These are phyloP conservation scores for Hippopotamyrus pictus DNA, from an alignment of 2,797 vertebrate species.

Conservation along the genomic window DNA sequence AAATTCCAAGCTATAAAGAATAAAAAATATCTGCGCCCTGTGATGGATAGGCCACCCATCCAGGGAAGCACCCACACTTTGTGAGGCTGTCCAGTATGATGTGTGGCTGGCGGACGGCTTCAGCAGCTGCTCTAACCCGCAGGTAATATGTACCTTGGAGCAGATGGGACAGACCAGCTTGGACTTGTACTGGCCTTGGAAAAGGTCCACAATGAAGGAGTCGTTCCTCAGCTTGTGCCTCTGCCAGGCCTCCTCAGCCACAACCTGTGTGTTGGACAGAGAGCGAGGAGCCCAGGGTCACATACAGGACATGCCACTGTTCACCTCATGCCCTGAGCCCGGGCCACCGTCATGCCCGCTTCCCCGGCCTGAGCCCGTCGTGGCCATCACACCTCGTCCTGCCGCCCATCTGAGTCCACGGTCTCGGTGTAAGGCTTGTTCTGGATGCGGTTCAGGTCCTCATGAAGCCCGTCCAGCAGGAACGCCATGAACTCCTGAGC, in stretches of 20 bases:
- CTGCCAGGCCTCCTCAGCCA: constrained; percentile 96
- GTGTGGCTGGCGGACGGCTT: not conserved
- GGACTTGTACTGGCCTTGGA: constrained; percentile 98
- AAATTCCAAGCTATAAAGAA: not conserved
- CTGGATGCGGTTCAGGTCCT: constrained; percentile 96
- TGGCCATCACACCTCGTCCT: constrained; percentile 62
- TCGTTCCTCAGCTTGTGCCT: constrained; percentile 98
- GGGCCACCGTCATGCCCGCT: not conserved
- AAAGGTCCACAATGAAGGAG: constrained; percentile 95
- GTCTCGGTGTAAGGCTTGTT: constrained; percentile 94
- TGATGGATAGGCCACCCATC: not conserved
- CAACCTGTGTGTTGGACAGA: constrained; percentile 63
- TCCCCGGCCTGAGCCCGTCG: not conserved
- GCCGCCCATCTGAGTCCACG: constrained; percentile 75
- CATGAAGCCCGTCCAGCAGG: constrained; percentile 88
- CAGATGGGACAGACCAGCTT: constrained; percentile 95
- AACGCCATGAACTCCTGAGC: constrained; percentile 99
- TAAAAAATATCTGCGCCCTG: not conserved
- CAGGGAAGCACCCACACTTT: not conserved
- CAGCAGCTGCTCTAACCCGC: not conserved
- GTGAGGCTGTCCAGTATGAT: not conserved
- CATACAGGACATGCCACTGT: not conserved
- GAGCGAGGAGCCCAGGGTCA: constrained; percentile 16
- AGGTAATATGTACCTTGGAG: constrained; percentile 73
- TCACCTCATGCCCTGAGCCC: not conserved